These are phyloP conservation scores for Eremobia ochroleuca DNA, from an alignment of 2,888 invertebrate genomes.

Conservation along the genomic window DNA sequence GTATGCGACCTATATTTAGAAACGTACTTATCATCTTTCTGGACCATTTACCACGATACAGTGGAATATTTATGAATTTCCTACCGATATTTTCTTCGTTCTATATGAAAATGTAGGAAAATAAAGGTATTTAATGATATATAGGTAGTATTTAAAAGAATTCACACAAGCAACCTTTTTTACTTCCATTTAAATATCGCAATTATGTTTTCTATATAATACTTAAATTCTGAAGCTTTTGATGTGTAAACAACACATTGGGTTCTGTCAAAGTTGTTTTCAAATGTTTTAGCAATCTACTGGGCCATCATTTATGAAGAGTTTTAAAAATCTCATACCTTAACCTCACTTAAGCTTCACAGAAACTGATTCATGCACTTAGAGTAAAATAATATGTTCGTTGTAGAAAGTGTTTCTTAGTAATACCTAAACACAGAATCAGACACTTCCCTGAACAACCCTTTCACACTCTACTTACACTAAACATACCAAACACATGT, in stretches of 20 bases:
- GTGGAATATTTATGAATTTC: slow-evolving; percentile 44
- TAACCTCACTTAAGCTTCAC: not conserved
- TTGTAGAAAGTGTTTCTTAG: too few species aligned
- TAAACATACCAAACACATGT: slow-evolving; percentile 10
- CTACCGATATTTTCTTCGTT: slow-evolving; percentile 28
- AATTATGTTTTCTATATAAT: not conserved
- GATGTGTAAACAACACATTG: not conserved
- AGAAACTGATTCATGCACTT: too few species aligned
- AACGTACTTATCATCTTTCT: slow-evolving; percentile 57
- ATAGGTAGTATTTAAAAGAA: not conserved
- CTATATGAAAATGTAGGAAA: not conserved
- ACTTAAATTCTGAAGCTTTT: not conserved
- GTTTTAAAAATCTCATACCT: not conserved
- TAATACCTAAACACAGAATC: not conserved
- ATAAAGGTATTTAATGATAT: not conserved
- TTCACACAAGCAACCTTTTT: not conserved
- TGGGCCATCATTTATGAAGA: not conserved
- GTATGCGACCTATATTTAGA: slow-evolving; percentile 20
- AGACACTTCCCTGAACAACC: not conserved
- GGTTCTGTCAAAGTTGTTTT: not conserved
- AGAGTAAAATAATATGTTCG: too few species aligned
- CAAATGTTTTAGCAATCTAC: not conserved
- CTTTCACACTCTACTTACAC: slow-evolving; percentile 4
- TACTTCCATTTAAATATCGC: too few species aligned
- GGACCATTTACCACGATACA: slow-evolving; percentile 52